Base-by-base conservation (phyloP, 2,113 vertebrate species). In the Varanus komodoensis region DNA sequence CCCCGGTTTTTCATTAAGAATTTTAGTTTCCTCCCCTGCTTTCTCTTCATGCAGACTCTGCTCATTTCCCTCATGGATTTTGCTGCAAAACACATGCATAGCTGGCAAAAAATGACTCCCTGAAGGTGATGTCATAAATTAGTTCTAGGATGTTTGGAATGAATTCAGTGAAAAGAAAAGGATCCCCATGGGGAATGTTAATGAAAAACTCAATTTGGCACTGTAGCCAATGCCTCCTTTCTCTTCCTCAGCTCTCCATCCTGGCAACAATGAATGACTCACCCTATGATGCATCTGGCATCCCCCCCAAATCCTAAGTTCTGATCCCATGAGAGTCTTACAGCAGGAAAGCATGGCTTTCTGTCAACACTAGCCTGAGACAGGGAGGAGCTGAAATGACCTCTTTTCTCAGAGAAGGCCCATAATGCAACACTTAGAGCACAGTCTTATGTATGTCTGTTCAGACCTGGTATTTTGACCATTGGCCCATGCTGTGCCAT, bases 1-100 rank as follows among this genome's bases (percentile, higher is more conserved):
- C 74, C 83, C 48, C 73, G 67, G 57, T 92, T 90, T 87, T 89
- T 82, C 93, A 84, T 89, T 93, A 90, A 83, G 61, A 29, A 12
- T 84, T 93, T 93, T 91, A 38, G n/a, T 27, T 81, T 91, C 48
- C 12, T 73, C 48, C 71, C 88, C 69, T 89, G 52, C 69, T 34
- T 84, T 81, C 9, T 21, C 87, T 69, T 85, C 79, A 25, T 87
- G 17, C 69, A 91, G 82, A 57, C 64, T 86, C 48, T 84, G 83
- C 44, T 90, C 4, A 25, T 92, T 12, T 93, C 29, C 19, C 67
- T 85, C 73, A 14, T 38, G 83, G 52, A 83, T 8, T n/a, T 80
- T 87, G 38, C 38, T 81, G 61, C 8, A 19, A 78, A 84, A 80
- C 83, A 77, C 73, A 84, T 91, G 27, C 44, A 83, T 12, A 88